A percentile compares a stretch with the other conserved stretches of the same genome.
These are phyloP conservation scores for Hydrotaea diabolus DNA, from an alignment of 2,888 invertebrate species.

Conservation along the genomic window DNA sequence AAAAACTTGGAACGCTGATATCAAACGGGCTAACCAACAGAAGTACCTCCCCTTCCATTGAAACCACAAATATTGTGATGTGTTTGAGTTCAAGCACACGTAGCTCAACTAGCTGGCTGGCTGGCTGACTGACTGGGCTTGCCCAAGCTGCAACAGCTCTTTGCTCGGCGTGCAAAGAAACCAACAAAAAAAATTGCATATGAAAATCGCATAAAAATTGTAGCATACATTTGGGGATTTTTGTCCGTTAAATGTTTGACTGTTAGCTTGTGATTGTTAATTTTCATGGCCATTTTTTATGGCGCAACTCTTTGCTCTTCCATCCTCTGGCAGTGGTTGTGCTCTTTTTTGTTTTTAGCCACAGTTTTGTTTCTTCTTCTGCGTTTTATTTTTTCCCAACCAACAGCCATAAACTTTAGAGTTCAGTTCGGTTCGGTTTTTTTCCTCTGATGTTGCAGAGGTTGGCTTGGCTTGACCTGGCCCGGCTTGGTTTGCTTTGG, in stretches of 20 bases:
- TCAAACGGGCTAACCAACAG: slow-evolving; percentile 10
- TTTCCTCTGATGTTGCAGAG: background rate
- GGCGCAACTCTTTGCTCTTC: background rate
- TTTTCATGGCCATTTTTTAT: slow-evolving; percentile 62
- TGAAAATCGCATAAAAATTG: slow-evolving; percentile 69
- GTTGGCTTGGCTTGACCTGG: background rate
- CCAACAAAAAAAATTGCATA: slow-evolving; percentile 45
- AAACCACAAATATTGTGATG: background rate
- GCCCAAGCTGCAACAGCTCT: background rate
- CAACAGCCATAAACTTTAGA: slow-evolving; percentile 42
- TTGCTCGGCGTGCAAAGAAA: background rate
- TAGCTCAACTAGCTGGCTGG: background rate
- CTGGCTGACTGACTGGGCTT: too few species aligned
- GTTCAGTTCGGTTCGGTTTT: background rate
- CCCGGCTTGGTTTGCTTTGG: background rate
- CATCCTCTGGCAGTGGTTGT: background rate
- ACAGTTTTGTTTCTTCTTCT: background rate
- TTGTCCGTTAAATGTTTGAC: slow-evolving; percentile 66
- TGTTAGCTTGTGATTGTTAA: slow-evolving; percentile 69
- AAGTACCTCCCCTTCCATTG: background rate
- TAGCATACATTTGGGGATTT: slow-evolving; percentile 70
- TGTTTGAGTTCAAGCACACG: background rate
- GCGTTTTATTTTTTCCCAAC: too few species aligned
- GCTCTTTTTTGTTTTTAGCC: slow-evolving; percentile 25
- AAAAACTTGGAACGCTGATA: background rate